These are phyloP conservation scores for Lamellibrachia columna DNA, from an alignment of 2,888 invertebrate species.

Conservation along the genomic window DNA sequence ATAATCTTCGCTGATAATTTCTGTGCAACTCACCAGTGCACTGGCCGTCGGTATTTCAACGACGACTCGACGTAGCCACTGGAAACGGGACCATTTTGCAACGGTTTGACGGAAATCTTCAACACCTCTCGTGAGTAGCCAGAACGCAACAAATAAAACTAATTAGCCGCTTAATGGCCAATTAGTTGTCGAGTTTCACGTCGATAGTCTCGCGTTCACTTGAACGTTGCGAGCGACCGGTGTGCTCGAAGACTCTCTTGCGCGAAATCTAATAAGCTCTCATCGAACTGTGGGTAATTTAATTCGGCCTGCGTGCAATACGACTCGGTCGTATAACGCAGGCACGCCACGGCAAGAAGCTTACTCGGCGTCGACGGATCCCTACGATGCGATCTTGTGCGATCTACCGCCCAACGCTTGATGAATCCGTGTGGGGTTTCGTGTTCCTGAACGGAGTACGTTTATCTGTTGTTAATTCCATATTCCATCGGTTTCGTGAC, in stretches of 20 bases:
- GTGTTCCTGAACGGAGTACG: neutral
- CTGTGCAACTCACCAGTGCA: neutral
- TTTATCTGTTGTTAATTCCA: neutral
- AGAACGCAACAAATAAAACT: slow-evolving; percentile 1
- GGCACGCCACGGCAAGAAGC: neutral
- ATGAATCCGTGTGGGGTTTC: neutral
- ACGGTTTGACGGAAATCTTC: neutral
- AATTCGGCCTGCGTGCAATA: neutral
- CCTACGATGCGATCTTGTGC: neutral
- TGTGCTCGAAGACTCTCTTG: neutral
- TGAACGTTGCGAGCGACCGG: neutral
- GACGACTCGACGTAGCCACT: neutral
- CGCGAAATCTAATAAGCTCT: neutral
- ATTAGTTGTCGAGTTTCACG: neutral
- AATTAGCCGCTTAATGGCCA: neutral
- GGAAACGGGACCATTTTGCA: neutral
- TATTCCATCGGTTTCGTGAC: neutral
- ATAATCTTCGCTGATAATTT: neutral
- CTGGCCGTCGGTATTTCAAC: neutral
- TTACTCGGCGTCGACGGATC: neutral
- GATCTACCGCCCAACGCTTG: neutral
- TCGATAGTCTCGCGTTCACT: neutral
- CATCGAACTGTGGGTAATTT: neutral
- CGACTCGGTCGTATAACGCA: neutral
- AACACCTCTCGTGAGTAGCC: neutral